A percentile compares a stretch with the other conserved stretches of the same genome.
Evolutionary conservation across 2,113 vertebrate genomes (phyloP).

Genomic region (Aix galericulata): DNA sequence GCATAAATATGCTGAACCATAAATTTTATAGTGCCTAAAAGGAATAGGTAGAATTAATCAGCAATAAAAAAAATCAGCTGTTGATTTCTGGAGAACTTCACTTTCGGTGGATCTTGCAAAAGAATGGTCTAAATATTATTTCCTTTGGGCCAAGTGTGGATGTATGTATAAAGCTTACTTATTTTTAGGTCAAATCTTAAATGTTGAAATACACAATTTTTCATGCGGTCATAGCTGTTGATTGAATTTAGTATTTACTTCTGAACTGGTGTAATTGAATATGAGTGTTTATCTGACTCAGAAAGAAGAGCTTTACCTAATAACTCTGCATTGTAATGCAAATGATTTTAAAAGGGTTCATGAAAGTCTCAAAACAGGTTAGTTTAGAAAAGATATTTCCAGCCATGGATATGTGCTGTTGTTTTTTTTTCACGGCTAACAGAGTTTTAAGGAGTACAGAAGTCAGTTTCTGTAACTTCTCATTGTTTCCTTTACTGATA

Average conservation of each 20-base stretch:
- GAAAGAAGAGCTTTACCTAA: background rate
- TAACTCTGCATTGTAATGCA: background rate
- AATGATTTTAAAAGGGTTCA: background rate
- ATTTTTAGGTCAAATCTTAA: background rate
- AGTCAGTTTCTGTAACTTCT: background rate
- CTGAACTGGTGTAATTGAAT: background rate
- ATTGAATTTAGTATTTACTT: background rate
- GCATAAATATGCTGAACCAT: background rate
- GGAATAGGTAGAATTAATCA: background rate
- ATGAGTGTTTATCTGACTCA: background rate
- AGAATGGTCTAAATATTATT: background rate
- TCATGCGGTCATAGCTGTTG: background rate
- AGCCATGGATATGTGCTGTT: background rate
- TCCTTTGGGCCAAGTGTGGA: background rate
- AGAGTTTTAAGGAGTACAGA: background rate
- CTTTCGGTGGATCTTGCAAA: background rate
- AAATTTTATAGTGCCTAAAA: background rate
- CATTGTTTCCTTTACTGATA: background rate
- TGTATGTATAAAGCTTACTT: background rate
- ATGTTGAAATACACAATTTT: background rate
- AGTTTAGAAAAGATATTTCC: background rate
- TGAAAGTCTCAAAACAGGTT: background rate
- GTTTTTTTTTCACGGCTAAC: background rate
- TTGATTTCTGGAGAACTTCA: background rate
- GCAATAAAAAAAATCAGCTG: background rate